These are phyloP conservation scores for Catharus ustulatus DNA, from an alignment of 2,797 vertebrate species.

Conservation along the genomic window DNA sequence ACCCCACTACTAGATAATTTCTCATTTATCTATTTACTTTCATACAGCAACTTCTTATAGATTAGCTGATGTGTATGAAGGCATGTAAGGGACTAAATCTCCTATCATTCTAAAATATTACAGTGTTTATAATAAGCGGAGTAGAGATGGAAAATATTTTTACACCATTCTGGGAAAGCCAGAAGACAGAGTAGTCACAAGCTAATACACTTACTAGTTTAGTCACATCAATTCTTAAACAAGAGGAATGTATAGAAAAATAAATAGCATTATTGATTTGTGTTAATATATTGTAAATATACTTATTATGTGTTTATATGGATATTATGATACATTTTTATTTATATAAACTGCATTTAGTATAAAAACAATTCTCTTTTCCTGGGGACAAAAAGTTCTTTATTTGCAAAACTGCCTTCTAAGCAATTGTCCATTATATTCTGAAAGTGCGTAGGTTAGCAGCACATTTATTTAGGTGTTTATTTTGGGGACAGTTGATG, in stretches of 20 bases:
- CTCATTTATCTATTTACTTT: background rate
- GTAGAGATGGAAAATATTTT: background rate
- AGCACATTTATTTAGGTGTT: background rate
- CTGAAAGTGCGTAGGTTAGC: background rate
- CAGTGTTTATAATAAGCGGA: background rate
- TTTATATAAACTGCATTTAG: background rate
- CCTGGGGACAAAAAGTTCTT: fast-evolving
- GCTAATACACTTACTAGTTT: background rate
- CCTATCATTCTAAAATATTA: background rate
- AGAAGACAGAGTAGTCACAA: background rate
- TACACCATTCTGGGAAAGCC: background rate
- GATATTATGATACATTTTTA: background rate
- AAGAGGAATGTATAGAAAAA: background rate
- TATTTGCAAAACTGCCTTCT: background rate
- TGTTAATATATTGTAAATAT: background rate
- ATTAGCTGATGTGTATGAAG: background rate
- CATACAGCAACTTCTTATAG: background rate
- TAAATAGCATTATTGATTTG: background rate
- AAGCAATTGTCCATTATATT: background rate
- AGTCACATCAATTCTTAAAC: background rate
- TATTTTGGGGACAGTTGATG: background rate
- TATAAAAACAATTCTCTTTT: background rate
- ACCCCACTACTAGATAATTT: background rate
- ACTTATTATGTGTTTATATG: background rate
- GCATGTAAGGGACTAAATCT: background rate